These are phyloP conservation scores for Thaumatotibia leucotreta DNA, from an alignment of 1,140 invertebrate species.

Conservation along the genomic window DNA sequence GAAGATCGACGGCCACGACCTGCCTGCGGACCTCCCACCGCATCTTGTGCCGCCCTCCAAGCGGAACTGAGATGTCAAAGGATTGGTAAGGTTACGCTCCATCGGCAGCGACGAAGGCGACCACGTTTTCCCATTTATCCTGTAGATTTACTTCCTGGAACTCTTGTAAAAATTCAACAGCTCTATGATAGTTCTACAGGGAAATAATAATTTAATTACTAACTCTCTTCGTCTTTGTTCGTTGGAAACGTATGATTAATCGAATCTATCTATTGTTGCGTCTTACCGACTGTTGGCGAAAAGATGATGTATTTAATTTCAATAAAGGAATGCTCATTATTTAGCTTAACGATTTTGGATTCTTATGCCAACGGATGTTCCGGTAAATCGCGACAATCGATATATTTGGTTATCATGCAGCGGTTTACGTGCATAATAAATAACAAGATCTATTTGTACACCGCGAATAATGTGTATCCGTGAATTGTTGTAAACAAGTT, in stretches of 20 bases:
- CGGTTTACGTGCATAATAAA: slow-evolving; percentile 1
- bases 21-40: slow-evolving; percentile 92
- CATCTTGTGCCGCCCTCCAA: slow-evolving; percentile 98
- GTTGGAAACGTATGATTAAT: neutral
- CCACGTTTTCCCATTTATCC: neutral
- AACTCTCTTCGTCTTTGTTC: neutral
- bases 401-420: neutral
- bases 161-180: neutral
- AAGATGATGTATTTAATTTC: neutral
- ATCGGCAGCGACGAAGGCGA: neutral
- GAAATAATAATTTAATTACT: neutral
- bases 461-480: neutral
- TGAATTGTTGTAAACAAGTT: neutral
- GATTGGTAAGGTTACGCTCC: neutral
- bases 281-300: neutral
- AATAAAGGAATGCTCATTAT: neutral
- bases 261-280: neutral
- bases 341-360: neutral
- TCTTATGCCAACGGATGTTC: neutral
- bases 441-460: neutral
- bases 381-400: neutral
- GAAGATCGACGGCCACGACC: slow-evolving; percentile 95
- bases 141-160: neutral
- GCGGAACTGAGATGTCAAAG: slow-evolving; percentile 35
- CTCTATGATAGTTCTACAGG: neutral